Base-by-base conservation (phyloP, 1,140 invertebrate genomes). In the Thaumetopoea pityocampa region DNA sequence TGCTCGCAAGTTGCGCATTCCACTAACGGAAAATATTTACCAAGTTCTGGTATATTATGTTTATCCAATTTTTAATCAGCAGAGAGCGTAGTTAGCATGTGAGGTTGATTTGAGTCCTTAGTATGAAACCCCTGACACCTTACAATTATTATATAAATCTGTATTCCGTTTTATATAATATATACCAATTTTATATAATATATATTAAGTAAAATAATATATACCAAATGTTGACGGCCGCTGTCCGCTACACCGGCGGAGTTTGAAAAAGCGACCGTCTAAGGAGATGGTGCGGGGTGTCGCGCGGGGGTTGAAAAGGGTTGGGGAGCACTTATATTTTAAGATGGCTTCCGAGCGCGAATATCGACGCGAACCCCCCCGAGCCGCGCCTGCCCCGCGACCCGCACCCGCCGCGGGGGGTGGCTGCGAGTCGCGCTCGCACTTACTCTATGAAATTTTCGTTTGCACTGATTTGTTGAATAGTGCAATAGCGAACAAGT, bases 341-440 rank as follows among this genome's bases (percentile, higher is more conserved):
- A 82, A 82, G 76, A 82, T 82, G 78, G 73, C 78, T 76, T 78
- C 74, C 73, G 67, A 51, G 67, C 67, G 67, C 59, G 66, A 67
- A 67, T 81, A 76, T 76, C 78, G 74, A 77, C 70, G 74, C 68
- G 67, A 41, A 32, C 46, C 50, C 49, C 14, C 38, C 49, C 26
- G 51, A 20, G 54, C 52, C 56, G 33, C 45, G 30, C 32, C 43
- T 34, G 47, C 27, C 40, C 23, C 23, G 36, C n/a, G n/a, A n/a
- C n/a, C 34, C 2, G 8, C 4, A 15, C 8, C 35, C 20, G 5
- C 11, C 18, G 4, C 36, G 16, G 28, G 8, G 18, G 1, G 11
- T 26, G 28, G 12, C 7, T 17, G 15, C 2, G n/a, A 15, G 5
- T n/a, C 24, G 7, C 34, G 8, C 46, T 15, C 34, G 34, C 37